Evolutionary conservation across 2,113 vertebrate genomes (phyloP).

Genomic region (Triplophysa rosa): DNA sequence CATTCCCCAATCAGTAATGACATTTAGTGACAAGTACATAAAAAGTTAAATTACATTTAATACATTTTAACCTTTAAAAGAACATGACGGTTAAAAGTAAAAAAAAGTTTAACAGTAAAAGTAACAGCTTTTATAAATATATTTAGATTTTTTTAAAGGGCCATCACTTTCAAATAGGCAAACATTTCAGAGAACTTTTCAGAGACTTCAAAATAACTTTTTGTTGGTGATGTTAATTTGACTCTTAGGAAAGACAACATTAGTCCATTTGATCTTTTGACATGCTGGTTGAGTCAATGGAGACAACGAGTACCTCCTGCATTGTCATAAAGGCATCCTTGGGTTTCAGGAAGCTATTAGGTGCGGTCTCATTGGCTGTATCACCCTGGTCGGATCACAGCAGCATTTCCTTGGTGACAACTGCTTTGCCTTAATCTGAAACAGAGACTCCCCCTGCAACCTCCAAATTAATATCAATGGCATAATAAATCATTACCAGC

Average conservation of each 20-base stretch:
- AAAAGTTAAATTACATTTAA: no score
- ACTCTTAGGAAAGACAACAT: not conserved
- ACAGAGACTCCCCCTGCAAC: conserved; percentile 1
- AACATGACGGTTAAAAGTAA: no score
- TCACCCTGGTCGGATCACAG: not conserved
- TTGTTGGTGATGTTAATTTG: not conserved
- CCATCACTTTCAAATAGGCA: no score
- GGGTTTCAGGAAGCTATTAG: not conserved
- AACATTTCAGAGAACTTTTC: no score
- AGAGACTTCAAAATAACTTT: no score
- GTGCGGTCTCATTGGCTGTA: not conserved
- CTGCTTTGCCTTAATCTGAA: not conserved
- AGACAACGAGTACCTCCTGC: not conserved
- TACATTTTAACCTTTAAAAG: no score
- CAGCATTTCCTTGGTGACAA: not conserved
- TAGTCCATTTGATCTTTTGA: not conserved
- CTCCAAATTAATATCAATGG: conserved; percentile 1
- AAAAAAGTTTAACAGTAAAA: no score
- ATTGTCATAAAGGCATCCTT: not conserved
- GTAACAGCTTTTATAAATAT: no score
- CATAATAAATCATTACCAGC: not conserved
- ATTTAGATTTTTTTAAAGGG: no score
- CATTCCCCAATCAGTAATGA: no score
- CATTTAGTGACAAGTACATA: no score
- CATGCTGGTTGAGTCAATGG: not conserved